Evolutionary conservation across 35 echinoderm and acorn worm genomes (phyloP), one percentile per base, ranked within the genome.

Genomic region (Lytechinus variegatus): DNA sequence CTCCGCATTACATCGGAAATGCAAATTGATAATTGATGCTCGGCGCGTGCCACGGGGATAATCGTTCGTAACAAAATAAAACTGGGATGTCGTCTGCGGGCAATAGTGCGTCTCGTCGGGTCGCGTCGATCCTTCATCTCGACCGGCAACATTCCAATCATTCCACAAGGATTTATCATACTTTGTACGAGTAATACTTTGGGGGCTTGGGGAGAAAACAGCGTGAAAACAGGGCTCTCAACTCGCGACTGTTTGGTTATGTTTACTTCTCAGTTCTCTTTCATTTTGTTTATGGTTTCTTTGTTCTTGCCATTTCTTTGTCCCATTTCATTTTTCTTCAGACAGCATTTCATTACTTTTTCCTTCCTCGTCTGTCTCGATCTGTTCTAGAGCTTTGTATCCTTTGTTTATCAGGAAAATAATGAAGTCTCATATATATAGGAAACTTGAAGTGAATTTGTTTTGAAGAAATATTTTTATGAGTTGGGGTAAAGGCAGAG

Each of bases 11-110:
- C 29, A 90, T 90, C 28, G 28, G 88, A 90, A 90, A 90, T 90
- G 88, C 88, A 90, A 90, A 90, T 52, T 90, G 88, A 90, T 90
- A 90, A 90, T 90, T 90, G 88, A 90, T 90, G 88, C 88, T 54
- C 21, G 88, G 52, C 88, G 88, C 88, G 88, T 90, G 88, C 88
- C 88, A 90, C 14, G 88, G 24, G 88, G 88, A 90, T 90, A 90
- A 90, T 52, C 88, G 52, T 44, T 90, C 88, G 88, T 90, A 52
- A 90, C 52, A 90, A 90, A 90, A 90, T 33, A 90, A 44, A 90
- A 52, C 24, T 44, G 5, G n/a, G 28, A 54, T 54, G 12, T 54
- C 88, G 88, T 90, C 88, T 44, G 28, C 52, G 88, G 9, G 27
- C 87, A 88, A 51, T 27, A 27, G n/a, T 27, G 88, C n/a, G 88